Conservation (phyloP, 2,888 invertebrate genomes). For the Drosophila longiperda region DNA sequence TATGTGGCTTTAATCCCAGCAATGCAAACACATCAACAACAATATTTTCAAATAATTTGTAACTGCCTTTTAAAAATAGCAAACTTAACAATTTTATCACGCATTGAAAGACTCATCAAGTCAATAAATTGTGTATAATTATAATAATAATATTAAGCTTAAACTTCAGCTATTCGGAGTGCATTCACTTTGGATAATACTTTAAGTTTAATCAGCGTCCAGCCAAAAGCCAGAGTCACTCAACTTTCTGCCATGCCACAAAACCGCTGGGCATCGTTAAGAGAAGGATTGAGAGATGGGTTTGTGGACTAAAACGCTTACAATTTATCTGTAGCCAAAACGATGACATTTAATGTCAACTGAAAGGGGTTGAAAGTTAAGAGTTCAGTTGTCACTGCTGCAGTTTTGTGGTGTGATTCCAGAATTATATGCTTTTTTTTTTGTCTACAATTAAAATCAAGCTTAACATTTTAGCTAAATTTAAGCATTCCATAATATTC, state of each 20-base stretch:
- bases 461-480: neutral
- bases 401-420: neutral
- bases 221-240: constrained; percentile 29
- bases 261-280: constrained; percentile 15
- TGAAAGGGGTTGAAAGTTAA: neutral
- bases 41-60: neutral
- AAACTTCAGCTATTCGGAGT: neutral
- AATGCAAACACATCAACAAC: neutral
- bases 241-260: constrained; percentile 30
- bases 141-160: neutral
- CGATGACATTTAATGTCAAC: constrained; percentile 20
- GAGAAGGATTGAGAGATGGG: constrained; percentile 46
- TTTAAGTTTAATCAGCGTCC: constrained; percentile 31
- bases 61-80: neutral
- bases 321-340: constrained; percentile 40
- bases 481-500: neutral
- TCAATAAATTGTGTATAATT: neutral
- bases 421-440: too few species aligned
- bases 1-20: constrained; percentile 4
- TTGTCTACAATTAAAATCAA: neutral
- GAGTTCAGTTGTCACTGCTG: neutral
- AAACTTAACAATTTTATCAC: neutral
- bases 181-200: neutral
- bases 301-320: constrained; percentile 18
- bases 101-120: neutral